Conservation (phyloP, 1,140 invertebrate species). For the Diachasmimorpha longicaudata region DNA sequence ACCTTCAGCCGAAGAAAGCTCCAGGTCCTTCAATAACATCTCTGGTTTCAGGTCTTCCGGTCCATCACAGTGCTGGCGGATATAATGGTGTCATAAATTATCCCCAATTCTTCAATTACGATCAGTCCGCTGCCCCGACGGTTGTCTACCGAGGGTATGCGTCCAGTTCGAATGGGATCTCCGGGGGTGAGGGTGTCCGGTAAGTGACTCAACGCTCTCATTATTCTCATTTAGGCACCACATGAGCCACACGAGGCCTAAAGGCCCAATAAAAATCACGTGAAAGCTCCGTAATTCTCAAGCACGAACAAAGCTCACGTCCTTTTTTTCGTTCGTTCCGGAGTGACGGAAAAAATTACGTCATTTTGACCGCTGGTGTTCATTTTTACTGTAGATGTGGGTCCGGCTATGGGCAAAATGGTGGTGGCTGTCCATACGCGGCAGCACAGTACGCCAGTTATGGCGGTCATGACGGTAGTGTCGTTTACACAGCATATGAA, state of each 20-base stretch:
- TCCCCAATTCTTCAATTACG: conserved; percentile 36
- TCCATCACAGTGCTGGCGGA: conserved; percentile 33
- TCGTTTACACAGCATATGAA: too few species aligned
- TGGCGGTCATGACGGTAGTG: too few species aligned
- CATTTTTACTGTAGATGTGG: conserved; percentile 9
- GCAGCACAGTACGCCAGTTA: neutral
- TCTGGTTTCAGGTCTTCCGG: conserved; percentile 38
- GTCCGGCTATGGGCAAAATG: conserved; percentile 22
- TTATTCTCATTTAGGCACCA: neutral
- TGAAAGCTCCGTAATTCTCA: too few species aligned
- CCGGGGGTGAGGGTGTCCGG: conserved; percentile 37
- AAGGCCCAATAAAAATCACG: too few species aligned
- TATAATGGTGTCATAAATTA: conserved; percentile 37
- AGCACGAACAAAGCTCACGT: too few species aligned
- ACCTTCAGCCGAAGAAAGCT: too few species aligned
- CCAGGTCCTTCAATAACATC: too few species aligned
- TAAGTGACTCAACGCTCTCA: conserved; percentile 25
- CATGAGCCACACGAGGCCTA: neutral
- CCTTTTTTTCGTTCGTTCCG: too few species aligned
- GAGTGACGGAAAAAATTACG: too few species aligned
- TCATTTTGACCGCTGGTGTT: neutral
- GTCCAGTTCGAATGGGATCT: conserved; percentile 21
- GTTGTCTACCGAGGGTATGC: conserved; percentile 37
- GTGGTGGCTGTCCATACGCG: conserved; percentile 12
- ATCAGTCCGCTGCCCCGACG: conserved; percentile 23